Evolutionary conservation across 2,113 vertebrate species (phyloP).

Genomic region (Corapipo altera): DNA sequence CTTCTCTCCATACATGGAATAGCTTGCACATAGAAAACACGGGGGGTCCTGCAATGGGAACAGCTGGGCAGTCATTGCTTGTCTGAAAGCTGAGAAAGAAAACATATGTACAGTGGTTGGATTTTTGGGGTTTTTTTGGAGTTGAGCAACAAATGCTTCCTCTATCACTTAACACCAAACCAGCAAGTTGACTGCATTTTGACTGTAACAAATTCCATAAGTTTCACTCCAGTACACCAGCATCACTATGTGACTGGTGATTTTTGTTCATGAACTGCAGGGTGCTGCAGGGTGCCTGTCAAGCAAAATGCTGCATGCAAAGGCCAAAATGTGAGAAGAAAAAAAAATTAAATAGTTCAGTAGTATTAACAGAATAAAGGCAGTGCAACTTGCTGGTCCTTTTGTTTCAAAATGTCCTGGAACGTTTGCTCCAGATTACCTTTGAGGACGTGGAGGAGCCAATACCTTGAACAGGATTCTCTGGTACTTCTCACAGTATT

Average conservation of each 20-base stretch:
- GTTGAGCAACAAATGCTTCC: accelerated
- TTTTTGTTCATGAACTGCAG: not conserved
- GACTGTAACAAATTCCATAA: not conserved
- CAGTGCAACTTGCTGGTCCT: not conserved
- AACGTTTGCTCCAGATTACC: not conserved
- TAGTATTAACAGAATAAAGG: not conserved
- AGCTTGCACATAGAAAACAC: not conserved
- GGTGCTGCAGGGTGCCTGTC: not conserved
- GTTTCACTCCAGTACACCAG: not conserved
- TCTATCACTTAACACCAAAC: not conserved
- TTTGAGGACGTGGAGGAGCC: not conserved
- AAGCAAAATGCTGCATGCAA: not conserved
- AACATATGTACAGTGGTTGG: accelerated
- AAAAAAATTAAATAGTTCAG: not conserved
- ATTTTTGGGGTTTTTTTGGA: not conserved
- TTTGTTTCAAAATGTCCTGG: not conserved
- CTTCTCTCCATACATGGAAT: not conserved
- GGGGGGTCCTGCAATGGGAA: not conserved
- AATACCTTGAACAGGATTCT: not conserved
- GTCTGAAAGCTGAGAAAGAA: not conserved
- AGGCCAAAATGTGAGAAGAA: not conserved
- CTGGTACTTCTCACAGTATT: not conserved
- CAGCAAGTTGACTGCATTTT: not conserved
- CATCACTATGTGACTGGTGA: not conserved
- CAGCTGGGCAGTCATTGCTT: not conserved